Conservation (phyloP, 1,140 invertebrate species). For the Drosophila pruinosa region DNA sequence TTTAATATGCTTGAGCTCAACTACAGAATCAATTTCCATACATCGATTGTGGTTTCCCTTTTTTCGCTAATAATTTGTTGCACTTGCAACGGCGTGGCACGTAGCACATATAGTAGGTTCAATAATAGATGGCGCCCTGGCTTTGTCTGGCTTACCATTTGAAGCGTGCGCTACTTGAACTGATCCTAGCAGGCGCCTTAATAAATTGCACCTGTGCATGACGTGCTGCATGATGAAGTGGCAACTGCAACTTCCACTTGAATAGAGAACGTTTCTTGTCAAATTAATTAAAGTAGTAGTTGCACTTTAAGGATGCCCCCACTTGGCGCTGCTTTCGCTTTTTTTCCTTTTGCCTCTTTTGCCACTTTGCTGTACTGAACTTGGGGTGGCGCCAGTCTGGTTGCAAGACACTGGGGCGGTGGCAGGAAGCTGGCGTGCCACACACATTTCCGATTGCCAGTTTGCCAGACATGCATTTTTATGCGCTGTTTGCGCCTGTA, state of each 20-base stretch:
- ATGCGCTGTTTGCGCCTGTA: slow-evolving; percentile 51
- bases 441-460: slow-evolving; percentile 68
- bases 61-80: slow-evolving; percentile 44
- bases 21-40: slow-evolving; percentile 71
- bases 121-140: slow-evolving; percentile 71
- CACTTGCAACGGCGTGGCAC: slow-evolving; percentile 42
- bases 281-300: slow-evolving; percentile 68
- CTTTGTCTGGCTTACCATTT: slow-evolving; percentile 80
- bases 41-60: slow-evolving; percentile 14
- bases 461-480: slow-evolving; percentile 77
- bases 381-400: background rate
- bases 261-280: background rate
- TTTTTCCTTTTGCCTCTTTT: background rate
- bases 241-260: slow-evolving; percentile 33
- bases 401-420: background rate
- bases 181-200: slow-evolving; percentile 17
- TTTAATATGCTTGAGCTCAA: slow-evolving; percentile 69
- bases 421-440: slow-evolving; percentile 19
- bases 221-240: slow-evolving; percentile 48
- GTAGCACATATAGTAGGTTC: slow-evolving; percentile 68
- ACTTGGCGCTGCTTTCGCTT: slow-evolving; percentile 13
- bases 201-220: slow-evolving; percentile 79
- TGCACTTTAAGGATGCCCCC: slow-evolving; percentile 39
- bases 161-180: slow-evolving; percentile 39
- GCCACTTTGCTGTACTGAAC: background rate